Evolutionary conservation across 2,888 invertebrate species (phyloP), one percentile per base, ranked within the genome.

Genomic region (Ctena decussata): DNA sequence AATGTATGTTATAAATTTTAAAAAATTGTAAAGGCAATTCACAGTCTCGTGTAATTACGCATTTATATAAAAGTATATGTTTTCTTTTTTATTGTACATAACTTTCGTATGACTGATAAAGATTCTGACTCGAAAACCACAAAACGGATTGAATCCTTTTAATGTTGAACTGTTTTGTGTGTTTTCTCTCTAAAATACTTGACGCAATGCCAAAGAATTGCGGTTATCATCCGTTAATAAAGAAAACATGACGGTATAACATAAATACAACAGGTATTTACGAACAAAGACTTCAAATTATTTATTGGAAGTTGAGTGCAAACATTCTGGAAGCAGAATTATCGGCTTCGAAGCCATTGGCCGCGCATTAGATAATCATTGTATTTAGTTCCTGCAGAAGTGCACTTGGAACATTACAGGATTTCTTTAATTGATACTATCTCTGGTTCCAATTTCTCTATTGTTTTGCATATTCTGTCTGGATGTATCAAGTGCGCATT

Each of bases 221-320:
- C 24, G 65, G 65, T 65, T 65, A 65, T 65, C 65, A 65, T 65
- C 3, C 35, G 65, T 65, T 65, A 65, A 65, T 65, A 65, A 65
- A 65, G 65, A 65, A 65, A 65, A 65, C 65, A 65, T 65, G 65
- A 65, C 18, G 65, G 3, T 65, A 35, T 65, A 65, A 65, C 65
- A 65, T 30, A 65, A 65, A 65, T 65, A 65, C 35, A 65, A 65
- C 65, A 65, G 65, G 65, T 65, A 65, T 65, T 65, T 65, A 35
- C 65, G 65, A 65, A 65, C 65, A 65, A 65, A 65, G 65, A 35
- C 65, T 65, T 65, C 35, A 30, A 65, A 60, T 65, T 35, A 30
- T 65, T 65, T 35, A 65, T 65, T 65, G 60, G 60, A 60, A 30
- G 15, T 27, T 60, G 6, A 60, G 30, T 60, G 60, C 27, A 60